Evolutionary conservation across 2,797 vertebrate genomes (phyloP), one percentile per base, ranked within the genome.

Genomic region (Saxicola maurus): DNA sequence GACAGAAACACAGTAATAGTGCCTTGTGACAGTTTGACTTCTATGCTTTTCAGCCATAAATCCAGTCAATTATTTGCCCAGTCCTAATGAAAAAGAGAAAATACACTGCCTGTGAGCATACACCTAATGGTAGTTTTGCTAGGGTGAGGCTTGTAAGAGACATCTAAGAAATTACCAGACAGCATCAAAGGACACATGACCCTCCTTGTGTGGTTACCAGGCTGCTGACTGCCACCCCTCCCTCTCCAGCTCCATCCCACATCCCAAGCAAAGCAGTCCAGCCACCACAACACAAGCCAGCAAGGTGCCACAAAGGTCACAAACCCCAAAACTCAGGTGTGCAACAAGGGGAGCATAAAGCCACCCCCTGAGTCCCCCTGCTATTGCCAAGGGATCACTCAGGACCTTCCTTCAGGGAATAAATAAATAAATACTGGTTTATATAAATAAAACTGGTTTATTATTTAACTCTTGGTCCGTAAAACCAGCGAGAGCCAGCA

Each of bases 311-410:
- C 7, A 20, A 69, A 76, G 17, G n/a, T 18, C 52, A 64, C 40
- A 51, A 73, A 57, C 31, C 16, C 27, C 53, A 57, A 37, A 65
- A 30, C 48, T 77, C 35, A 37, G 46, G 5, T 71, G 28, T 5
- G 20, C 53, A 27, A 51, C 0, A 1, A 86, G 24, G 23, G 28
- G 33, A 72, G n/a, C 1, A 0, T 13, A 52, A 73, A 81, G 16
- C 51, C 40, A n/a, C 6, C 4, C 8, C 33, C 14, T 1, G 7
- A 59, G 24, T 11, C 24, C 10, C 21, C 0, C 0, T 43, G 13
- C 3, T 31, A 25, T 6, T 27, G n/a, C 65, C 2, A 4, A 71
- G 27, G 49, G 24, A 18, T 56, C 19, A 7, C 66, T 57, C 25
- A 27, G 28, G 42, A 45, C 25, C 13, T 12, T 72, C 14, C 73